phyloP scores from a whole-genome alignment of 2,113 vertebrate species.

The Abramis brama region DNA sequence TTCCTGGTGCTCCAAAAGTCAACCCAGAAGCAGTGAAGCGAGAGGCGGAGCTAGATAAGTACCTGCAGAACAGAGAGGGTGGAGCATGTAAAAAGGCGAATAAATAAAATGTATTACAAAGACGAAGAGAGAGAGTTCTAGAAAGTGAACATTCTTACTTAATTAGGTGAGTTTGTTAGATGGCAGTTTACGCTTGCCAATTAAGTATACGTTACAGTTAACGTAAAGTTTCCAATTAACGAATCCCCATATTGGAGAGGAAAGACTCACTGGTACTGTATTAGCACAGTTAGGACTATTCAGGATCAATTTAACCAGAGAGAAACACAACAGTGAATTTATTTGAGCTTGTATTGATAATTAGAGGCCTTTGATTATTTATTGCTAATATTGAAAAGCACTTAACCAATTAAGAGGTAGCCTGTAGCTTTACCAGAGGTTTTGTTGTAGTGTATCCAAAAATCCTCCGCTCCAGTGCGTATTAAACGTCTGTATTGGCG shows the following conservation, averaged over 20 bases:
- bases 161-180: slow-evolving; percentile 35
- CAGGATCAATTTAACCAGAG: slow-evolving; percentile 34
- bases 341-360: not conserved
- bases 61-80: slow-evolving; percentile 90
- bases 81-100: slow-evolving; percentile 87
- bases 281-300: slow-evolving; percentile 22
- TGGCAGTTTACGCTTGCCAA: slow-evolving; percentile 32
- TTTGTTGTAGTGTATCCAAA: slow-evolving; percentile 28
- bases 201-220: not conserved
- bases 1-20: slow-evolving; percentile 88
- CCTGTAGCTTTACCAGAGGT: slow-evolving; percentile 39
- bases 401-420: slow-evolving; percentile 35
- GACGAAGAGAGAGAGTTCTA: slow-evolving; percentile 4
- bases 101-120: slow-evolving; percentile 78
- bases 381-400: slow-evolving; percentile 41
- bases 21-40: slow-evolving; percentile 86
- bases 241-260: slow-evolving; percentile 41
- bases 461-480: slow-evolving; percentile 1
- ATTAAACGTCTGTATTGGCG: not conserved
- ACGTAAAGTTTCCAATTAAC: slow-evolving; percentile 19
- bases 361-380: slow-evolving; percentile 46
- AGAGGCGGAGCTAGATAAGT: slow-evolving; percentile 88
- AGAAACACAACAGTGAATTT: slow-evolving; percentile 3
- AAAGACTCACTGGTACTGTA: slow-evolving; percentile 49
- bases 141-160: slow-evolving; percentile 30